A percentile compares a stretch with the other conserved stretches of the same genome.
These are phyloP conservation scores for Teleogryllus occipitalis DNA, from an alignment of 1,140 invertebrate genomes.

Conservation along the genomic window DNA sequence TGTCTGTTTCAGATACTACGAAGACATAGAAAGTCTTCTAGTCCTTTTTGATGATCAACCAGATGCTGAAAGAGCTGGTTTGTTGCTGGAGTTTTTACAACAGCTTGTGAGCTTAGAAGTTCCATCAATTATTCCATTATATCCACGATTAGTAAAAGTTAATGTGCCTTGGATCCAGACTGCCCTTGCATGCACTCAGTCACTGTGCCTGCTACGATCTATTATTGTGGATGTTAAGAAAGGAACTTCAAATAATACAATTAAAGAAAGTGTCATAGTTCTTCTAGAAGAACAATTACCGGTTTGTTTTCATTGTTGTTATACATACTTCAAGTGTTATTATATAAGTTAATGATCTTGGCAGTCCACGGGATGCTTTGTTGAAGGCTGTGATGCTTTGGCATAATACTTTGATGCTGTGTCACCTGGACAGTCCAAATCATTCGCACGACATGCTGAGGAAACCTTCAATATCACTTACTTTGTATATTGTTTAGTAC, in stretches of 20 bases:
- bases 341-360: too few relatives aligned
- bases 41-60: background rate
- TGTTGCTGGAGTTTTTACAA: slow-evolving; percentile 44
- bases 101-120: slow-evolving; percentile 39
- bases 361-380: too few relatives aligned
- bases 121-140: slow-evolving; percentile 33
- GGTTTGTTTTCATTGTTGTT: slow-evolving; percentile 25
- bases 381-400: too few relatives aligned
- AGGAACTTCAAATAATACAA: slow-evolving; percentile 12
- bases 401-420: too few relatives aligned
- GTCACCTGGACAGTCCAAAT: too few relatives aligned
- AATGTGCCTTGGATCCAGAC: slow-evolving; percentile 39
- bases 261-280: slow-evolving; percentile 27
- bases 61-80: slow-evolving; percentile 38
- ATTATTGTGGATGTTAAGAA: slow-evolving; percentile 30
- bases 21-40: slow-evolving; percentile 6
- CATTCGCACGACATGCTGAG: too few relatives aligned
- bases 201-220: slow-evolving; percentile 34
- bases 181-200: slow-evolving; percentile 33
- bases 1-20: slow-evolving; percentile 1
- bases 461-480: too few relatives aligned
- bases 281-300: slow-evolving; percentile 26
- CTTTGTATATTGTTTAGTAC: too few relatives aligned
- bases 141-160: slow-evolving; percentile 36
- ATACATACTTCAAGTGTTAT: too few relatives aligned